Evolutionary conservation across 1,140 invertebrate genomes (phyloP), one percentile per base, ranked within the genome.

Genomic region (Argopecten irradians): DNA sequence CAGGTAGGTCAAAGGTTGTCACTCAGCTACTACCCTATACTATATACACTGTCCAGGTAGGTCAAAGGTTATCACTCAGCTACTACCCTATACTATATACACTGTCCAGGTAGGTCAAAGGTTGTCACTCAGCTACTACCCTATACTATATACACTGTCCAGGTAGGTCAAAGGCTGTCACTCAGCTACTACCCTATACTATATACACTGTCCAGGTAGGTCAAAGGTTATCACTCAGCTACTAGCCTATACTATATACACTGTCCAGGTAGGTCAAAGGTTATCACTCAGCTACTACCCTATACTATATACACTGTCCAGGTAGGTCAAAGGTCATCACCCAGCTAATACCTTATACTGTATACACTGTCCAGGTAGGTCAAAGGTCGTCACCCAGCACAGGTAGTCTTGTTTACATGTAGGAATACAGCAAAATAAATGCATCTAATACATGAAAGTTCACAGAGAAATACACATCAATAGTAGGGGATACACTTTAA

Each of bases 11-110:
- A 28, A 92, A 92, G 84, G 87, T 94, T 9, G 19, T 95, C 14
- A 90, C 86, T 33, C 89, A 91, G 2, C 92, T 95, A 33, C 86
- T 92, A 55, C 95, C 95, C n/a, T 95, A 94, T 89, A 94, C 93
- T 19, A 92, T 95, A 0, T 95, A 95, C 91, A 46, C 89, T 36
- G 89, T 95, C 36, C 83, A 9, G 92, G 94, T 34, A 94, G 94
- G 28, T 95, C 94, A 28, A 92, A 92, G 84, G 87, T 94, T 9
- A n/a, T 95, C 14, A 90, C 86, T 33, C 89, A 91, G 2, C 92
- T 95, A 33, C 86, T 92, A 55, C 95, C 95, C n/a, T 95, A 94
- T 89, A 94, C 93, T 19, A 92, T 95, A 0, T 95, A 95, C 91
- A 46, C 89, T 36, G 89, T 95, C 36, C 83, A 9, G 92, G 94